Evolutionary conservation across 2,113 vertebrate genomes (phyloP), one percentile per base, ranked within the genome.

Genomic region (Perccottus glenii): DNA sequence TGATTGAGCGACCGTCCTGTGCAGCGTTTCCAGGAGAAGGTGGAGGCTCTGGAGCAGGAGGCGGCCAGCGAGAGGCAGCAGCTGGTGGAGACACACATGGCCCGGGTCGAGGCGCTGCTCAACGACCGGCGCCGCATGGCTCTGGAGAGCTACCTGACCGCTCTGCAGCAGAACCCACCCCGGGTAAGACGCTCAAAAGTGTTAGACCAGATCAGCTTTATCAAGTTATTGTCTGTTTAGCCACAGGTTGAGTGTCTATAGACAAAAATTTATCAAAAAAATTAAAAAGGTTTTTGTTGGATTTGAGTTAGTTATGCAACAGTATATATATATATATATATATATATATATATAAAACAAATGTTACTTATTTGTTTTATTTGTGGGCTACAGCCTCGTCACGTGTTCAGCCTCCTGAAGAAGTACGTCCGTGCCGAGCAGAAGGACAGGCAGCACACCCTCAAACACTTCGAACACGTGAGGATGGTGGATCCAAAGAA

Each of bases 401-500:
- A 98, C 0, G 96, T 98, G 3, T 98, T 99, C 92, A 96, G 94
- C 84, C 95, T 98, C 91, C 76, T 99, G 77, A 98, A 96, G 93
- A 98, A 96, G 85, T 99, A 98, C 0, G 95, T 98, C n/a, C 97
- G 97, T 0, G 96, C 97, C 0, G 98, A 99, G 85, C 97, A 98
- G 92, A 99, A 98, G 50, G 96, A 98, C 91, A 87, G 97, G 4
- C 98, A 99, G 75, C 98, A 99, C 85, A 98, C 97, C 14, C 93
- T 98, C 0, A 99, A 99, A 83, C 97, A 99, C 88, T 98, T 98
- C 0, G 97, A 99, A 50, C 98, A 99, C 0, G 96, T 99, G 38
- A 96, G 96, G 71, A 97, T 98, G 94, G 97, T 99, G 58, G 98
- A 99, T 67, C 97, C 98, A 63, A 98, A 99, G 93, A 99, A 99